These are phyloP conservation scores for Cephus pygmeus DNA, from an alignment of 2,888 invertebrate genomes.

Conservation along the genomic window DNA sequence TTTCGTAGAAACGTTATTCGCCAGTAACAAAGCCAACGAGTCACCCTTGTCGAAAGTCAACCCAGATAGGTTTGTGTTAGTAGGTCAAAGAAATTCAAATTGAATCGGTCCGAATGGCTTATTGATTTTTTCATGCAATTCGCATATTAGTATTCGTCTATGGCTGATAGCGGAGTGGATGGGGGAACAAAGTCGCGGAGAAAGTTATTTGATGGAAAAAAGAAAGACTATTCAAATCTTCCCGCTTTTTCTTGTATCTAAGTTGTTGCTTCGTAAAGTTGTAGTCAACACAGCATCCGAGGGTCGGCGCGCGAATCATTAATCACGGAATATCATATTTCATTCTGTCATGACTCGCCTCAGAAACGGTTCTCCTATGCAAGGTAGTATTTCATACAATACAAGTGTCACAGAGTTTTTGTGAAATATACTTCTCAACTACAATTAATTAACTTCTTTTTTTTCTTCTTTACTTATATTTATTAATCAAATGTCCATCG, in stretches of 20 bases:
- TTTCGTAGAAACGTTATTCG: not conserved
- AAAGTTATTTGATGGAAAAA: not conserved
- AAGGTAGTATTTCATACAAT: slow-evolving; percentile 3
- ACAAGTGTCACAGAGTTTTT: slow-evolving; percentile 8
- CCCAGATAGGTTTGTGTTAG: not conserved
- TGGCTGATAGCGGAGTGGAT: not conserved
- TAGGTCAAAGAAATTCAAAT: not conserved
- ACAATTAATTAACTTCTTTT: slow-evolving; percentile 17
- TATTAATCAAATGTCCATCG: not conserved
- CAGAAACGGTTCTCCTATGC: slow-evolving; percentile 1
- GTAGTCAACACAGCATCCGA: slow-evolving; percentile 9
- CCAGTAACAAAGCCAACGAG: not conserved
- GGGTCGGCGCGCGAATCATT: slow-evolving; percentile 3
- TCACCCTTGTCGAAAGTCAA: not conserved
- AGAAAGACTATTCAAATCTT: not conserved
- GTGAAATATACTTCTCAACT: slow-evolving; percentile 16
- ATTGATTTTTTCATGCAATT: not conserved
- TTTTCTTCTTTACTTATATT: not conserved
- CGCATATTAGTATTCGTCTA: not conserved
- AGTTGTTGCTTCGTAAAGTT: slow-evolving; percentile 13
- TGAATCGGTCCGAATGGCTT: not conserved
- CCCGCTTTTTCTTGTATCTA: not conserved
- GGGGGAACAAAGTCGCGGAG: not conserved
- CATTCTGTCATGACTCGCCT: slow-evolving; percentile 6
- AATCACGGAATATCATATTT: slow-evolving; percentile 3